Percentiles rank a stretch among this genome's conserved stretches.
phyloP scores from a whole-genome alignment of 2,888 invertebrate species.

The Hybos culiciformis region DNA sequence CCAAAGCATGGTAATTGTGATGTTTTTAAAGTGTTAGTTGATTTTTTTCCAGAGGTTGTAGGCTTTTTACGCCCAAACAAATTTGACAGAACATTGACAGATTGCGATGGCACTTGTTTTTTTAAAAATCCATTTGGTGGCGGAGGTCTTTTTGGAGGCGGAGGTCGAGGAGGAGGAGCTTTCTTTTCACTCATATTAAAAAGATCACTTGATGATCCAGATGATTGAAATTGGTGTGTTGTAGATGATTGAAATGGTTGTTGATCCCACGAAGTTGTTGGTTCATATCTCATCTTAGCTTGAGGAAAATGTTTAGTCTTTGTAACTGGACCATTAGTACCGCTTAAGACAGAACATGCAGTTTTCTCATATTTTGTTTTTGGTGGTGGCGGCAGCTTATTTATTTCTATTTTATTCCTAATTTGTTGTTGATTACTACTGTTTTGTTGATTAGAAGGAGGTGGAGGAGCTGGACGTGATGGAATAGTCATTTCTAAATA shows the following conservation, averaged over 20 bases:
- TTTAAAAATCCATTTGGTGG: slow-evolving; percentile 13
- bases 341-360: slow-evolving; percentile 3
- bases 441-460: slow-evolving; percentile 26
- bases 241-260: slow-evolving; percentile 19
- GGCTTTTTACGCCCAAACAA: slow-evolving; percentile 25
- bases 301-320: slow-evolving; percentile 30
- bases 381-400: slow-evolving; percentile 33
- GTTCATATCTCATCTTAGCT: slow-evolving; percentile 27
- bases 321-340: slow-evolving; percentile 17
- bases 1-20: slow-evolving; percentile 10
- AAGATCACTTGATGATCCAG: neutral
- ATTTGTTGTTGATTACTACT: slow-evolving; percentile 25
- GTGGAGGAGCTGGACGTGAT: slow-evolving; percentile 34
- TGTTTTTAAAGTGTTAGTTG: neutral
- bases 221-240: neutral
- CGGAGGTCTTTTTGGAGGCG: slow-evolving; percentile 27
- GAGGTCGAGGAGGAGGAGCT: slow-evolving; percentile 33
- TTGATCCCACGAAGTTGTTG: slow-evolving; percentile 33
- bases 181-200: slow-evolving; percentile 21
- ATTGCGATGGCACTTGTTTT: slow-evolving; percentile 18
- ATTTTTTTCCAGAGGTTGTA: slow-evolving; percentile 8
- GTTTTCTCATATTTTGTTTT: slow-evolving; percentile 9
- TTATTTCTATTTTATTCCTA: slow-evolving; percentile 11
- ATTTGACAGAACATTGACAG: slow-evolving; percentile 28
- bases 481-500: slow-evolving; percentile 33